Evolutionary conservation across 2,888 invertebrate species (phyloP).

Genomic region (Acronicta alni): DNA sequence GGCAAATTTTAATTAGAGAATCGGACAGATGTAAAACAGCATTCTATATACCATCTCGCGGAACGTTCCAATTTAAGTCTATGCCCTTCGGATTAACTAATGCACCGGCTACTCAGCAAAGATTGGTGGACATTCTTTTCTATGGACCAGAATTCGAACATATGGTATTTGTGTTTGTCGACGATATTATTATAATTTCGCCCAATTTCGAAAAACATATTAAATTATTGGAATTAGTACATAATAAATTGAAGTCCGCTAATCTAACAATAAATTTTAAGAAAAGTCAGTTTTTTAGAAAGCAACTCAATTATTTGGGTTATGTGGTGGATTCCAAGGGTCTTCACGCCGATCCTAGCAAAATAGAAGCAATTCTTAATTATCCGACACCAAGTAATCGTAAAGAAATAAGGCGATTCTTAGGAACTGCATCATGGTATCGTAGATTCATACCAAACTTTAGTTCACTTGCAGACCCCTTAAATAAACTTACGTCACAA

Average conservation of each 20-base stretch:
- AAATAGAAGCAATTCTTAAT: constrained; percentile 18
- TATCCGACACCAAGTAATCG: constrained; percentile 11
- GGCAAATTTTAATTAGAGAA: too few species aligned
- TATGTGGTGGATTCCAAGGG: not conserved
- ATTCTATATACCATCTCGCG: too few species aligned
- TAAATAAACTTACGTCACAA: not conserved
- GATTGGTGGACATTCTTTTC: too few species aligned
- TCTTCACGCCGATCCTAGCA: constrained; percentile 7
- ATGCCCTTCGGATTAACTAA: too few species aligned
- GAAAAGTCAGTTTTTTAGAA: constrained; percentile 1
- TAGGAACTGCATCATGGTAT: not conserved
- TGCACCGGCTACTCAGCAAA: too few species aligned
- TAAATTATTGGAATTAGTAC: too few species aligned
- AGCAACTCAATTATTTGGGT: not conserved
- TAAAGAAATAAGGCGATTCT: constrained; percentile 9
- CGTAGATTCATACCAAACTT: constrained; percentile 3
- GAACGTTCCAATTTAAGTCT: too few species aligned
- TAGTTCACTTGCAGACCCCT: not conserved
- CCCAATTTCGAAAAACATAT: too few species aligned
- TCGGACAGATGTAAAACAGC: too few species aligned
- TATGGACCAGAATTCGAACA: too few species aligned
- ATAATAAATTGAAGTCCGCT: not conserved
- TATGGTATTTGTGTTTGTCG: too few species aligned
- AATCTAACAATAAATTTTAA: not conserved
- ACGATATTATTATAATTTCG: too few species aligned